phyloP scores from a whole-genome alignment of 2,113 vertebrate genomes.

The Lynx canadensis region DNA sequence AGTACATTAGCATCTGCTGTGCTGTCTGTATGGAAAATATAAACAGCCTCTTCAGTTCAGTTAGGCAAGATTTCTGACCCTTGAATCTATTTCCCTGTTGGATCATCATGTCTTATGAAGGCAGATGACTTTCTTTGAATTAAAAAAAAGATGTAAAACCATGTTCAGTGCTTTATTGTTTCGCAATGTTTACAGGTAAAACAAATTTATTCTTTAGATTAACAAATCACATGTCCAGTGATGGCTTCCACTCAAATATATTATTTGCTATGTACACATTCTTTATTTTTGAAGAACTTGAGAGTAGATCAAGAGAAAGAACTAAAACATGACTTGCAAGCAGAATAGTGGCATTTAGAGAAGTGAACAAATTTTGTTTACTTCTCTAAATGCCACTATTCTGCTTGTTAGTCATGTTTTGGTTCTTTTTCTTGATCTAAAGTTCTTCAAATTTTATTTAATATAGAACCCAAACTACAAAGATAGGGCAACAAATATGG shows the following conservation, averaged over 20 bases:
- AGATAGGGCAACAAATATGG: background rate
- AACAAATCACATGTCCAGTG: background rate
- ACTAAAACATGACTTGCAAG: too few species aligned
- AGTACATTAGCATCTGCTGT: background rate
- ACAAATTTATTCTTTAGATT: background rate
- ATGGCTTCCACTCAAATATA: background rate
- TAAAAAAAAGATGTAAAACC: background rate
- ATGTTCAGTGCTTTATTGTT: background rate
- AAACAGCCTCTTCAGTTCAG: background rate
- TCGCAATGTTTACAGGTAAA: background rate
- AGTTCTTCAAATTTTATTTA: constrained; percentile 6
- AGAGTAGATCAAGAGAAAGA: too few species aligned
- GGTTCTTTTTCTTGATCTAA: background rate
- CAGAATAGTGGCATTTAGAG: too few species aligned
- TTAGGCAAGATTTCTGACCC: background rate
- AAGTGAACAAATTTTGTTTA: background rate
- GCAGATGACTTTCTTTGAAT: background rate
- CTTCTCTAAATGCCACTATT: background rate
- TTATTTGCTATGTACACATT: background rate
- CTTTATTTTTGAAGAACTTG: background rate
- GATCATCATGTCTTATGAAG: background rate
- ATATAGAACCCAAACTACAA: background rate
- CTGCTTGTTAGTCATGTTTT: background rate
- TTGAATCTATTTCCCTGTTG: background rate
- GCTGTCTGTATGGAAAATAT: background rate